Evolutionary conservation across 2,113 vertebrate species (phyloP), one percentile per base, ranked within the genome.

Genomic region (Festucalex cinctus): DNA sequence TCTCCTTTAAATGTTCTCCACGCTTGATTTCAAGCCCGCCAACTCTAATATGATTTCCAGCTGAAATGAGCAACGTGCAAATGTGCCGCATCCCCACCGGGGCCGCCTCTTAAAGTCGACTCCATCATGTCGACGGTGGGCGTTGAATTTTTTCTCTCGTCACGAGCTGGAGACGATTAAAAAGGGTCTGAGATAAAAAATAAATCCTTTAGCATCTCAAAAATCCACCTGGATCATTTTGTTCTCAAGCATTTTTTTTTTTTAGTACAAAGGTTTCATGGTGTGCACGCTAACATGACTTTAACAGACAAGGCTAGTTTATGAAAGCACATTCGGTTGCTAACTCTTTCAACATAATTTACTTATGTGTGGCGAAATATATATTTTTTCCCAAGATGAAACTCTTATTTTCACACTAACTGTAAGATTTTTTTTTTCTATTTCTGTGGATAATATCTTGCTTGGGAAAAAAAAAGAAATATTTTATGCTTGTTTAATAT

Each of bases 61-160:
- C 80, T 88, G 74, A 86, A 90, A 78, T 82, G 79, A 83, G 24
- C 24, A 88, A 83, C 69, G 75, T 86, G 79, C 76, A 83, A 87
- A 88, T 86, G 76, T 79, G 67, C 76, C 71, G 67, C 51, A 66
- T 74, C 76, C 77, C 73, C 69, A 26, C 49, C 75, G 78, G 71
- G 57, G 51, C 56, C 43, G 74, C 66, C 66, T 46, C 39, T 72
- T 70, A 65, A 62, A 54, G 61, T 83, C 65, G 59, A 67, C 71
- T 82, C 79, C 76, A 77, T 83, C 74, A 68, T 68, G 43, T 56
- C 9, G 6, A n/a, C 60, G 66, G 35, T 75, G 65, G 63, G 54
- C 66, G 35, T 48, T 68, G 63, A 3, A 20, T 53, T 63, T 48
- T 28, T 53, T 39, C n/a, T 24, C 6, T n/a, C 35, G n/a, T n/a